Base-by-base conservation (phyloP, 2,888 invertebrate genomes). In the Andrena camellia region DNA sequence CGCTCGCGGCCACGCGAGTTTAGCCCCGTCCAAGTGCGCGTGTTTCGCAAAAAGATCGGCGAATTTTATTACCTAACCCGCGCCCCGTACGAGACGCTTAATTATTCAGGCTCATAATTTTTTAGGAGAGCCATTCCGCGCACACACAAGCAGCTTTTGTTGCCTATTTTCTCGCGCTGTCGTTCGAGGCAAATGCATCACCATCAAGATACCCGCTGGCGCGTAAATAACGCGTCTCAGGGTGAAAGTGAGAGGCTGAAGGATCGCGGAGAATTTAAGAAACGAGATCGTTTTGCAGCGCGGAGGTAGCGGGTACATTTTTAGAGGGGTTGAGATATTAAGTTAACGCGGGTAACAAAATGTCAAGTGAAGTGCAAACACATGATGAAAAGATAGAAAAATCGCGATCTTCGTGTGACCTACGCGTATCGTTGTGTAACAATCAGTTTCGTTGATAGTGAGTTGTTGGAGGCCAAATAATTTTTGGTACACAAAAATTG, bases 61-160 rank as follows among this genome's bases (percentile, higher is more conserved):
- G 17, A 26, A 52, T 52, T 42, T 52, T 71, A 73, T 23, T 50
- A 42, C 17, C 42, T 0, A 42, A 52, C 8, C 23, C 33, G 33
- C 26, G 20, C n/a, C 1, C 20, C 52, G 10, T 17, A 17, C 7
- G 2, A 23, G 54, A 42, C 52, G 42, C 64, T 78, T 69, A 79
- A 79, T 79, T 78, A 63, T 63, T 57, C 69, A 31, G 26, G 17
- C 42, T 67, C 17, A 63, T 78, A 48, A 78, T 79, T 78, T 64
- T 78, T 64, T 57, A 48, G 33, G 7, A 8, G 33, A 23, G 26
- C 29, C 10, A 31, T 5, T 52, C 7, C 29, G 10, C 35, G 7
- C 50, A 23, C 57, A 8, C 10, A 26, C 50, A 0, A 35, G 33
- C 13, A 17, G 26, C 26, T 60, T 76, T 66, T 54, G 59, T 77